Evolutionary conservation across 2,113 vertebrate species (phyloP).

Genomic region (Nothoprocta perdicaria): DNA sequence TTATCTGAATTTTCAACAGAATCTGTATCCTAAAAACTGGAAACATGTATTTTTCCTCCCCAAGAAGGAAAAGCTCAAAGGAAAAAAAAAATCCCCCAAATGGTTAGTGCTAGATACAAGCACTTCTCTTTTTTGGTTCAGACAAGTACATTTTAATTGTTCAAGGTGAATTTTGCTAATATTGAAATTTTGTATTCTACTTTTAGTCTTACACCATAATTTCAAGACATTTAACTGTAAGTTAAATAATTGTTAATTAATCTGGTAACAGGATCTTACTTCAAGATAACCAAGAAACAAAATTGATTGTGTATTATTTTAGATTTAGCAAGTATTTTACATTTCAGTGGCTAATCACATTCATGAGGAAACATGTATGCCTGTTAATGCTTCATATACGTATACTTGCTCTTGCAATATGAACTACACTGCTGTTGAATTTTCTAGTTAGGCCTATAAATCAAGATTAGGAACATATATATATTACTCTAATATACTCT

Average conservation of each 20-base stretch:
- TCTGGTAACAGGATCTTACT: not conserved
- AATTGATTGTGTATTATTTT: not conserved
- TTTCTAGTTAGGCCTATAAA: constrained; percentile 14
- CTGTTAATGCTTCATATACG: not conserved
- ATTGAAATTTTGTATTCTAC: not conserved
- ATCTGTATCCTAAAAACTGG: not conserved
- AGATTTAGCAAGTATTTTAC: not conserved
- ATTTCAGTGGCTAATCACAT: not conserved
- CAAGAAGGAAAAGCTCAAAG: not conserved
- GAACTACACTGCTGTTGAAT: not conserved
- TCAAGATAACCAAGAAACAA: not conserved
- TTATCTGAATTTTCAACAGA: not conserved
- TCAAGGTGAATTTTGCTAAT: not conserved
- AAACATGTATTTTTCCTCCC: not conserved
- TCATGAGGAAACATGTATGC: not conserved
- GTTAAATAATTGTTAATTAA: not conserved
- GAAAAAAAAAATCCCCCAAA: not conserved
- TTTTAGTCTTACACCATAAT: not conserved
- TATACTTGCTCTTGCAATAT: not conserved
- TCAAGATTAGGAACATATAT: not conserved
- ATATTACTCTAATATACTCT: not conserved
- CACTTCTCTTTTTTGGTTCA: not conserved
- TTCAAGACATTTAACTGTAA: not conserved
- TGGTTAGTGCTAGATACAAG: not conserved
- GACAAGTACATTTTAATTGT: not conserved